Percentiles rank a stretch among this genome's conserved stretches.
These are phyloP conservation scores for Hylaeus volcanicus DNA, from an alignment of 1,140 invertebrate species.

Conservation along the genomic window DNA sequence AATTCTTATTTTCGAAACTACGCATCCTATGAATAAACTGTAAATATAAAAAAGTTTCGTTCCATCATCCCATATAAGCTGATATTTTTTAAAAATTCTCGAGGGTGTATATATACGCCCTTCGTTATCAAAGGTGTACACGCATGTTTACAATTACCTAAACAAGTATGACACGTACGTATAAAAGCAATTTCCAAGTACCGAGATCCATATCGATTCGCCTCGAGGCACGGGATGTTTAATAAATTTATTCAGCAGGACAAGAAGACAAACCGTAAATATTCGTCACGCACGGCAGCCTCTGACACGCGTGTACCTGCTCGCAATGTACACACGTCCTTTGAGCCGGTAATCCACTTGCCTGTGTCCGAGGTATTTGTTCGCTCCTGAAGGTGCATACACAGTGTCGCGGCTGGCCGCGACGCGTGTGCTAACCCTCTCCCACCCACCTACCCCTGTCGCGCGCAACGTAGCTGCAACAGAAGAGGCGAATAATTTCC, in stretches of 20 bases:
- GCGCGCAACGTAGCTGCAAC: background rate
- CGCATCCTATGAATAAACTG: too few relatives aligned
- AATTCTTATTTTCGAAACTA: too few relatives aligned
- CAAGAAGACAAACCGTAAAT: slow-evolving; percentile 33
- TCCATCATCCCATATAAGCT: too few relatives aligned
- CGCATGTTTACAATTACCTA: too few relatives aligned
- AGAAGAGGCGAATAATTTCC: slow-evolving; percentile 72
- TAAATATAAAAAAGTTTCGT: too few relatives aligned
- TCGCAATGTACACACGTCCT: slow-evolving; percentile 12
- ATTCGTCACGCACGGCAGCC: slow-evolving; percentile 22
- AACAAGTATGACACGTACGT: too few relatives aligned
- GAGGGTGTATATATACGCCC: too few relatives aligned
- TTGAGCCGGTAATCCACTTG: slow-evolving; percentile 42
- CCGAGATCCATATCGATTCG: background rate
- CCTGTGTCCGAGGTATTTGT: slow-evolving; percentile 37
- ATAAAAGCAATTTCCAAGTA: too few relatives aligned
- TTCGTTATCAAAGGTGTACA: too few relatives aligned
- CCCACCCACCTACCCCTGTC: too few relatives aligned
- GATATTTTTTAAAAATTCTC: too few relatives aligned
- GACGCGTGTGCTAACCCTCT: slow-evolving; percentile 3
- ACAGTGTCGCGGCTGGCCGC: slow-evolving; percentile 22
- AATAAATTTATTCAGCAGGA: slow-evolving; percentile 24
- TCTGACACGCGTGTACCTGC: slow-evolving; percentile 9
- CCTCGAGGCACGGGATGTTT: background rate
- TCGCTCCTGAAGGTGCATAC: slow-evolving; percentile 36